A percentile compares a stretch with the other conserved stretches of the same genome.
phyloP scores from a whole-genome alignment of 2,888 invertebrate genomes.

The Strigamia crassipes region DNA sequence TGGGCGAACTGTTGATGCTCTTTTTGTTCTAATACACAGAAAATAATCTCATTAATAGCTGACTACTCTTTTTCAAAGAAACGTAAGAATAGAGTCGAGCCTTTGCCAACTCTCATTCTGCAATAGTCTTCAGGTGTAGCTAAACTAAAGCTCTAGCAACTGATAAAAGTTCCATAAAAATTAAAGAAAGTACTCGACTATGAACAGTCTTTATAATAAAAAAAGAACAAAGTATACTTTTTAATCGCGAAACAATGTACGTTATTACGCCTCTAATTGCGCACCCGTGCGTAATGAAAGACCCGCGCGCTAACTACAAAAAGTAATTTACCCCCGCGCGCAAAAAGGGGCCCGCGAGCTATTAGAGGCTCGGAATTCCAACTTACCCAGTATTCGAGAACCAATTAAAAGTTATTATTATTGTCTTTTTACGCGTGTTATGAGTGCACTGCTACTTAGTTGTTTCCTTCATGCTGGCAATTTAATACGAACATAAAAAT shows the following conservation, averaged over 20 bases:
- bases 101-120: conserved; percentile 75
- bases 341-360: too few relatives aligned
- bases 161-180: conserved; percentile 81
- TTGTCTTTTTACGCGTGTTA: too few relatives aligned
- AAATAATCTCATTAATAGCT: neutral
- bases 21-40: neutral
- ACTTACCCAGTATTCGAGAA: too few relatives aligned
- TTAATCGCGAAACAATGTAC: too few relatives aligned
- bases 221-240: conserved; percentile 13
- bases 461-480: neutral
- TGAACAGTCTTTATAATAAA: conserved; percentile 63
- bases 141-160: conserved; percentile 77
- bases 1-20: neutral
- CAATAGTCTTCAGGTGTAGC: conserved; percentile 74
- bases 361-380: too few relatives aligned
- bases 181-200: conserved; percentile 70
- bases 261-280: too few relatives aligned
- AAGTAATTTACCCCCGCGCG: too few relatives aligned
- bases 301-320: too few relatives aligned
- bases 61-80: neutral
- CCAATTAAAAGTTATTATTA: too few relatives aligned
- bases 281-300: too few relatives aligned
- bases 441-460: neutral
- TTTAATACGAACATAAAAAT: neutral
- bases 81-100: neutral